Base-by-base conservation (phyloP, 2,888 invertebrate species). In the Pristionchus fissidentatus region DNA sequence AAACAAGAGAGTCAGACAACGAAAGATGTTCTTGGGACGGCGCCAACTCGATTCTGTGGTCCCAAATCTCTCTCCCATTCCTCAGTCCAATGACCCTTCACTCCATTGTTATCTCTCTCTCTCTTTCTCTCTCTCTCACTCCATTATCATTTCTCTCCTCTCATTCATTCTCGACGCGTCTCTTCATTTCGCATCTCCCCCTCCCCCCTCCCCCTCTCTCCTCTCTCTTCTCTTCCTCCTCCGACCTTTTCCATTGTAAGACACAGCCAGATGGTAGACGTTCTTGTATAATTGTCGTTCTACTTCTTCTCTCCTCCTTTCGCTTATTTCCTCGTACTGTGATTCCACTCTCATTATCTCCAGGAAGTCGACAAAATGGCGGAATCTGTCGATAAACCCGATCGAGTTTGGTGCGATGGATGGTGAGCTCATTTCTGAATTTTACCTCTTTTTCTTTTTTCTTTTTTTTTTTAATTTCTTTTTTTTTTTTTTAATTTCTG, bases 331-430 rank as follows among this genome's bases (percentile, higher is more conserved):
- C 29, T 26, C 29, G 52, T 52, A 3, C 22, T 38, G 5, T 38
- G 35, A 62, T 32, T 35, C 62, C 26, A 22, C 32, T 29, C 43
- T 43, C 1, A 8, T 7, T 46, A 13, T 26, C 3, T 46, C 26
- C 73, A 46, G 43, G 43, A 41, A 46, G 38, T 55, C 38, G 32
- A 32, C 8, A 26, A 62, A 8, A n/a, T 15, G 38, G 35, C 7
- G 38, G 19, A 13, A 22, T 66, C 62, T 32, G 26, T 26, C n/a
- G 41, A 60, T 13, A 89, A 87, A 84, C 88, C 87, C 32, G 85
- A 87, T 60, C 87, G 90, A 26, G 91, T 91, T n/a, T 91, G 91
- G 91, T 89, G 88, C 26, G 91, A 91, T 86, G 91, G 91, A 85
- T 91, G 91, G 90, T 90, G 46, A 49, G 57, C 15, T 15, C n/a